These are phyloP conservation scores for Trachops cirrhosus DNA, from an alignment of 2,797 vertebrate species.

Conservation along the genomic window DNA sequence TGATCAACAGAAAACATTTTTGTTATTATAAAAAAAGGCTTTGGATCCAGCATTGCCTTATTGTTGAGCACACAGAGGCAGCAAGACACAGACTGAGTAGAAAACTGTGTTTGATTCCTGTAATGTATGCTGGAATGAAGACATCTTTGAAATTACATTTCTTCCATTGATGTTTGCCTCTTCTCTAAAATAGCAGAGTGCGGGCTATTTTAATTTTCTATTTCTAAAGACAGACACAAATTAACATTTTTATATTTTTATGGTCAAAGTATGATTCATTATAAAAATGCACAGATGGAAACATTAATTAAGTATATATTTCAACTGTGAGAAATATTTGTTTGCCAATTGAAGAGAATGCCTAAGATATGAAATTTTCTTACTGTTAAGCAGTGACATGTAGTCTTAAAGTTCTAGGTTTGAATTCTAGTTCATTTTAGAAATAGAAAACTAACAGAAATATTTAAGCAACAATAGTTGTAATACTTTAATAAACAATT, in stretches of 20 bases:
- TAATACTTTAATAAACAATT: background rate
- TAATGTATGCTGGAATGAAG: background rate
- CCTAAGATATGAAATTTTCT: background rate
- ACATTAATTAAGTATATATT: background rate
- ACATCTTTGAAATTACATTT: background rate
- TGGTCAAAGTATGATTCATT: background rate
- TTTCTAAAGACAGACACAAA: conserved; percentile 8
- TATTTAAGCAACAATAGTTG: background rate
- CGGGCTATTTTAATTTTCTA: background rate
- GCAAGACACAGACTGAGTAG: background rate
- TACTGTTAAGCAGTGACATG: background rate
- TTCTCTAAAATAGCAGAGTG: background rate
- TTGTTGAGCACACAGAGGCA: background rate
- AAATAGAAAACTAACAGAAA: background rate
- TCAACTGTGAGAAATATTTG: background rate
- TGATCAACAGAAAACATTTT: background rate
- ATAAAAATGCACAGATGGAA: background rate
- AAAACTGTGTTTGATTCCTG: background rate
- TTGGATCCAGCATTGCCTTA: background rate
- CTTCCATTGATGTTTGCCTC: background rate
- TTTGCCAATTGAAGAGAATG: background rate
- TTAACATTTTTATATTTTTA: background rate
- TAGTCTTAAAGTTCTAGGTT: background rate
- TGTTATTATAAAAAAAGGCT: background rate
- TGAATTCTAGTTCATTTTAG: background rate